These are phyloP conservation scores for Ctenoplectra terminalis DNA, from an alignment of 1,140 invertebrate species.

Conservation along the genomic window DNA sequence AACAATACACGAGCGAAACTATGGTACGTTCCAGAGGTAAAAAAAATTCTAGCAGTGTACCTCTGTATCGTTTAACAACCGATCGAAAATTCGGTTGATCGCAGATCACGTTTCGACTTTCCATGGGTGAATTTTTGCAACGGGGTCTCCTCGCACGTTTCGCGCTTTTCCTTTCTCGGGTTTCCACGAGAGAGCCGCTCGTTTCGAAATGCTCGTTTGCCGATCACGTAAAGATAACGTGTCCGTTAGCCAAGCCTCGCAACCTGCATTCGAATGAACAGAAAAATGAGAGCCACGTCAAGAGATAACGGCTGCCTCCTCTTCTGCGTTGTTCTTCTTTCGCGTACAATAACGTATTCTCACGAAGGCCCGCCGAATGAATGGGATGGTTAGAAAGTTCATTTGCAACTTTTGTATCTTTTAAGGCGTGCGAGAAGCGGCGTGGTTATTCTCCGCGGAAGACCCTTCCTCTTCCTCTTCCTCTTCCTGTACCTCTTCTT, in stretches of 20 bases:
- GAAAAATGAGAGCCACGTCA: conserved; percentile 44
- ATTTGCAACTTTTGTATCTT: conserved; percentile 46
- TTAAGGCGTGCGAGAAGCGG: not conserved
- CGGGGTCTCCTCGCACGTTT: not conserved
- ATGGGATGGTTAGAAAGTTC: conserved; percentile 52
- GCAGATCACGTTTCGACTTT: conserved; percentile 3
- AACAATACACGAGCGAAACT: too few relatives aligned
- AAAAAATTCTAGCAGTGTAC: too few relatives aligned
- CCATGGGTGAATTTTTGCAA: conserved; percentile 8
- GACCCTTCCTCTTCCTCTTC: not conserved
- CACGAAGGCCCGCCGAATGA: conserved; percentile 38
- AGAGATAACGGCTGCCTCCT: conserved; percentile 32
- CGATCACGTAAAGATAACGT: conserved; percentile 54
- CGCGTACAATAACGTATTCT: conserved; percentile 30
- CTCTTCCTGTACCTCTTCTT: too few relatives aligned
- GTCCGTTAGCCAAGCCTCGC: conserved; percentile 36
- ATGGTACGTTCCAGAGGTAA: too few relatives aligned
- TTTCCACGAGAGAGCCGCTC: conserved; percentile 32
- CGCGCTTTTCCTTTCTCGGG: conserved; percentile 15
- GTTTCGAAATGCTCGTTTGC: conserved; percentile 42
- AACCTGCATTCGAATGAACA: conserved; percentile 48
- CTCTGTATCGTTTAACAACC: too few relatives aligned
- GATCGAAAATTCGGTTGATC: not conserved
- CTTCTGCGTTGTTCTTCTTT: conserved; percentile 19
- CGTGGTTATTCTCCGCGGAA: not conserved